Evolutionary conservation across 2,797 vertebrate species (phyloP).

Genomic region (Mycteria americana): DNA sequence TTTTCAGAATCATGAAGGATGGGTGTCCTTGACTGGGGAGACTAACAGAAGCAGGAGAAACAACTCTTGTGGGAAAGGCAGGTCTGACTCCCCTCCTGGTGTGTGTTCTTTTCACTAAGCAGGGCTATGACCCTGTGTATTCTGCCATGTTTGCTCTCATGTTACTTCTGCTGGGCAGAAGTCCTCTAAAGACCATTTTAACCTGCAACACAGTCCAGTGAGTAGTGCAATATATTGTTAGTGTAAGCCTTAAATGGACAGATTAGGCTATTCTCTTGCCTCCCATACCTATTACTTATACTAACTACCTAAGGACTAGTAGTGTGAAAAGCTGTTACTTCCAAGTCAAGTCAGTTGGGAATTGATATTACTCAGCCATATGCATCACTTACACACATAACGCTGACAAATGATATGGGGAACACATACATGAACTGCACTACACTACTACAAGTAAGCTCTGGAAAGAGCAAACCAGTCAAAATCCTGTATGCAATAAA

Average conservation of each 20-base stretch:
- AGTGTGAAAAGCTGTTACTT: neutral
- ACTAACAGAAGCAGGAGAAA: neutral
- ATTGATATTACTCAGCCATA: neutral
- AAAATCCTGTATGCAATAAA: neutral
- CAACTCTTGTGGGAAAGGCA: neutral
- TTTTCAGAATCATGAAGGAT: neutral
- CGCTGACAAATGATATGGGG: neutral
- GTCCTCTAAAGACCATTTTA: neutral
- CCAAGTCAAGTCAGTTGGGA: neutral
- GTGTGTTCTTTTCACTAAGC: neutral
- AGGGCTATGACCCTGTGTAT: neutral
- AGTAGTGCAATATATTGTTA: neutral
- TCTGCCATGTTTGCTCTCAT: neutral
- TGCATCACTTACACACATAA: neutral
- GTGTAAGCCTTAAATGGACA: neutral
- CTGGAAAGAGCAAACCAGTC: neutral
- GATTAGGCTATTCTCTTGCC: neutral
- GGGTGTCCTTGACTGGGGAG: neutral
- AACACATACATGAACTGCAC: neutral
- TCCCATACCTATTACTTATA: neutral
- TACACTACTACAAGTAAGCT: neutral
- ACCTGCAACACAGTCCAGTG: neutral
- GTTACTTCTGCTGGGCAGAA: neutral
- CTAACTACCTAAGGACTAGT: neutral
- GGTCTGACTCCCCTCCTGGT: neutral